Evolutionary conservation across 2,888 invertebrate genomes (phyloP).

Genomic region (Temnothorax rugatulus): DNA sequence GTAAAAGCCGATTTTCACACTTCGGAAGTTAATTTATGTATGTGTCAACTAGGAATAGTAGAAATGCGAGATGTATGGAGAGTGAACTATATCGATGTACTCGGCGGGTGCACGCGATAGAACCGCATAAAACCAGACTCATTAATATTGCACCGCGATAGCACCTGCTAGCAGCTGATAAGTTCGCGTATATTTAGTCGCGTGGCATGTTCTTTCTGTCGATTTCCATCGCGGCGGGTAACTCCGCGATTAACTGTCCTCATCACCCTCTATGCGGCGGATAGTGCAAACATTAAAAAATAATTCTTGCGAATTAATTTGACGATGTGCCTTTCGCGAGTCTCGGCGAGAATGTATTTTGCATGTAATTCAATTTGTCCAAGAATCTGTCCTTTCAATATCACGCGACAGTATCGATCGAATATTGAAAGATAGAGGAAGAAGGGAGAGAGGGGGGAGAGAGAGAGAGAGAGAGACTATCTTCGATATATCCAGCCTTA

Average conservation of each 20-base stretch:
- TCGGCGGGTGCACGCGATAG: conserved; percentile 67
- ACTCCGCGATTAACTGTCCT: conserved; percentile 19
- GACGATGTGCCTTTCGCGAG: not conserved
- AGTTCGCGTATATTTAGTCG: conserved; percentile 64
- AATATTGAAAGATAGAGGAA: not conserved
- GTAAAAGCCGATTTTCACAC: not conserved
- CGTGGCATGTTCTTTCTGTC: conserved; percentile 40
- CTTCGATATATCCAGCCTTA: conserved; percentile 41
- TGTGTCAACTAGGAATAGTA: conserved; percentile 1
- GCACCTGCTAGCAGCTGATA: conserved; percentile 75
- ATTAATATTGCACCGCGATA: conserved; percentile 77
- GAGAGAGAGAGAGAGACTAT: not conserved
- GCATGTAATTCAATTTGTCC: not conserved
- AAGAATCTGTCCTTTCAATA: not conserved
- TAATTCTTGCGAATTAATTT: not conserved
- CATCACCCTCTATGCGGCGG: not conserved
- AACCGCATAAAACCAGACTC: conserved; percentile 76
- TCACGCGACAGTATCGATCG: not conserved
- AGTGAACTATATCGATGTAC: conserved; percentile 57
- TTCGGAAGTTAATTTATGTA: conserved; percentile 11
- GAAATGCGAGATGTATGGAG: conserved; percentile 42
- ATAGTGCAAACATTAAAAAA: not conserved
- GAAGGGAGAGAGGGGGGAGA: too few species aligned
- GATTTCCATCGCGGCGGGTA: conserved; percentile 1
- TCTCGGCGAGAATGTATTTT: not conserved